A percentile compares a stretch with the other conserved stretches of the same genome.
Conservation (phyloP, 2,888 invertebrate species). For the Pherbina coryleti region DNA sequence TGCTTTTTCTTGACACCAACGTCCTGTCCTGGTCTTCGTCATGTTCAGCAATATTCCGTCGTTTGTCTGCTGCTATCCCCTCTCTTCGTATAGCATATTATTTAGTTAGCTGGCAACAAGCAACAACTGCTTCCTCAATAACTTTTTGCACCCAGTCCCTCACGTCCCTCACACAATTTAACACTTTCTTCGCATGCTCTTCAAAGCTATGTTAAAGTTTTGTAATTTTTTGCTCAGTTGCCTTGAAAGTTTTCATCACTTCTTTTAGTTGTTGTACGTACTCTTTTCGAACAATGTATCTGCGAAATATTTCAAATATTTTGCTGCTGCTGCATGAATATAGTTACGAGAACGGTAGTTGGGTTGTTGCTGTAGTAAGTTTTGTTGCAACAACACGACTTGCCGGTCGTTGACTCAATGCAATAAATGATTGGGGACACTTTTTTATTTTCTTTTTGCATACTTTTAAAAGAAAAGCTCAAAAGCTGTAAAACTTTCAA, state of each 20-base stretch:
- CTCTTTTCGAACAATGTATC: constrained; percentile 4
- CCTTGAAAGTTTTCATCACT: background rate
- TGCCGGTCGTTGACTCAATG: background rate
- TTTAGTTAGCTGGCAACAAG: background rate
- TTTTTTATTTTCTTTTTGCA: background rate
- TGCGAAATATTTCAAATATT: constrained; percentile 25
- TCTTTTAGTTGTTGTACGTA: background rate
- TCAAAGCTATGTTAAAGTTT: constrained; percentile 4
- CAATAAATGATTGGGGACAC: background rate
- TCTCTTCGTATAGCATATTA: background rate
- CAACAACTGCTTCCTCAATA: background rate
- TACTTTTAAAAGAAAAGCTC: background rate
- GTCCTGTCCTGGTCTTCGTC: constrained; percentile 12
- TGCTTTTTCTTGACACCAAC: background rate
- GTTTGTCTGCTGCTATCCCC: background rate
- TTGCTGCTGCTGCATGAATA: background rate
- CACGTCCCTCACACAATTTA: background rate
- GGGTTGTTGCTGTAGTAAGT: background rate
- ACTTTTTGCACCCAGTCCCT: background rate
- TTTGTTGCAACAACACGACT: background rate
- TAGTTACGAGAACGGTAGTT: background rate
- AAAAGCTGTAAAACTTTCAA: too few species aligned
- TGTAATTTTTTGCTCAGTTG: constrained; percentile 21
- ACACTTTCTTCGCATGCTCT: background rate
- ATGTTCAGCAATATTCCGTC: constrained; percentile 1